phyloP scores from a whole-genome alignment of 2,797 vertebrate genomes.

The Spea hammondii region DNA sequence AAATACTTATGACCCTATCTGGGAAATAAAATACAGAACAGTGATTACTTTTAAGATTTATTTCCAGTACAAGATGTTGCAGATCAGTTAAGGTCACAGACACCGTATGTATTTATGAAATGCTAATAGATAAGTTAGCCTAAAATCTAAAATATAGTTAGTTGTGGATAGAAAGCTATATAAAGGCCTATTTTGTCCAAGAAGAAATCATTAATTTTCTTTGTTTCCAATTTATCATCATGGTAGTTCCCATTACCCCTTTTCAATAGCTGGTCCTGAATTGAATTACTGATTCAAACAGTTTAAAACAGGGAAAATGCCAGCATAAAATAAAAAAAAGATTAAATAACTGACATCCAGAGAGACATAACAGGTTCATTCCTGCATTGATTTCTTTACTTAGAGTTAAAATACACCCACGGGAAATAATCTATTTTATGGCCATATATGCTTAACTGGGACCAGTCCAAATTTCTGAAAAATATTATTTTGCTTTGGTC shows the following conservation, averaged over 20 bases:
- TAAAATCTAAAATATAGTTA: neutral
- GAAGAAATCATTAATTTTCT: neutral
- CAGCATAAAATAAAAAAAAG: neutral
- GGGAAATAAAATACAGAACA: too few species aligned
- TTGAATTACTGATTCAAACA: neutral
- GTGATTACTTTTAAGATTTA: too few species aligned
- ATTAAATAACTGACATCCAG: conserved; percentile 2
- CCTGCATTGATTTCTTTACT: neutral
- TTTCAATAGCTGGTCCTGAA: neutral
- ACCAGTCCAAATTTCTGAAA: too few species aligned
- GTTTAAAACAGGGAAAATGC: neutral
- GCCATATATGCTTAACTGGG: neutral
- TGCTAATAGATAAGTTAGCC: too few species aligned
- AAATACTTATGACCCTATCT: too few species aligned
- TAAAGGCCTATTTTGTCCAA: neutral
- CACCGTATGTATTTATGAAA: too few species aligned
- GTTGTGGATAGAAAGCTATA: neutral
- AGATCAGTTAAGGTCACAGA: too few species aligned
- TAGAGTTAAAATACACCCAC: neutral
- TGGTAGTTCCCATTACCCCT: neutral
- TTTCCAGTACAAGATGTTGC: too few species aligned
- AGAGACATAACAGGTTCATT: neutral
- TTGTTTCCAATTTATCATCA: neutral
- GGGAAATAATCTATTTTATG: neutral
- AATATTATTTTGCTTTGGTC: too few species aligned